Percentiles rank a stretch among this genome's conserved stretches.
Evolutionary conservation across 2,797 vertebrate genomes (phyloP).

Genomic region (Melanotaenia parkinsoni): DNA sequence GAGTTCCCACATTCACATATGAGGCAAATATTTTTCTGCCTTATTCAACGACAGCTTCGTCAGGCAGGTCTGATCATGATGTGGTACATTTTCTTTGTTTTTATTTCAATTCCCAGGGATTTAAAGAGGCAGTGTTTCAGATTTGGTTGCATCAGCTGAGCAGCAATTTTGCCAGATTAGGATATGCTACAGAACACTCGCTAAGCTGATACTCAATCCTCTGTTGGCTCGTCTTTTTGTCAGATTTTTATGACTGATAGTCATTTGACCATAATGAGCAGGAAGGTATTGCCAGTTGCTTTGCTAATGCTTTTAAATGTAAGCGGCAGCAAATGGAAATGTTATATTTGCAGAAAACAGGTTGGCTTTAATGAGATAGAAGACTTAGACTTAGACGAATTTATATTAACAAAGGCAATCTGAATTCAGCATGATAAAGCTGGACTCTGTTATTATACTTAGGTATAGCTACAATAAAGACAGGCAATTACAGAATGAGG

Average conservation of each 20-base stretch:
- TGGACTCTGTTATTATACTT: rapidly evolving
- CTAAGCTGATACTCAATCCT: background rate
- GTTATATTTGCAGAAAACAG: slow-evolving; percentile 8
- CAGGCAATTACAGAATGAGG: background rate
- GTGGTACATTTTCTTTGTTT: no score
- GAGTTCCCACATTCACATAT: slow-evolving; percentile 23
- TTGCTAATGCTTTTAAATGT: background rate
- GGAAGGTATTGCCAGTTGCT: background rate
- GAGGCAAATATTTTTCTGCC: background rate
- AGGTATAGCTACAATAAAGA: background rate
- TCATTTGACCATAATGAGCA: background rate
- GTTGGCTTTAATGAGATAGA: background rate
- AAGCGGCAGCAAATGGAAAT: background rate
- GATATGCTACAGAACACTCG: background rate
- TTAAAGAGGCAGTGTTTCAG: background rate
- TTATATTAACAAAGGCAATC: slow-evolving; percentile 2
- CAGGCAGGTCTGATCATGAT: background rate
- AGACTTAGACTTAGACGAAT: background rate
- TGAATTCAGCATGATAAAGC: background rate
- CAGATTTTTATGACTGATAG: background rate
- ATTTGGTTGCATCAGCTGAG: background rate
- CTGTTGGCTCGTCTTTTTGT: background rate
- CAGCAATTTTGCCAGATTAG: background rate
- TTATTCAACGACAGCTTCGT: background rate
- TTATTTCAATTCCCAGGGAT: background rate